Conservation (phyloP, 2,888 invertebrate species). For the Bembecia ichneumoniformis region DNA sequence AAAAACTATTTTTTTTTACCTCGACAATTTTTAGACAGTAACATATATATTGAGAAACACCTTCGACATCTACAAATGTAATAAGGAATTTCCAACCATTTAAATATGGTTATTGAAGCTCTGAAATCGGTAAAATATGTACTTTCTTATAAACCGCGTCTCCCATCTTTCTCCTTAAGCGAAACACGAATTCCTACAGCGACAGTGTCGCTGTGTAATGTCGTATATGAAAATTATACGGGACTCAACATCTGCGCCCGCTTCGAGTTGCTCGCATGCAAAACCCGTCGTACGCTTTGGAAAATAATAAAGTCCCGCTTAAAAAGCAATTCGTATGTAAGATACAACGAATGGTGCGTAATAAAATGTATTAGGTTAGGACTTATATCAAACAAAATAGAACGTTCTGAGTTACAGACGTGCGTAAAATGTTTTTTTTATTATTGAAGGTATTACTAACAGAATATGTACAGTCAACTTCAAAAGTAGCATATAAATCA, state of each 20-base stretch:
- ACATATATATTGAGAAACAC: no score
- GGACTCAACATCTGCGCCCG: conserved; percentile 43
- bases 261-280: neutral
- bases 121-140: no score
- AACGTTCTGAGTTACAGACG: conserved; percentile 13
- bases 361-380: conserved; percentile 64
- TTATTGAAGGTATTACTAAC: no score
- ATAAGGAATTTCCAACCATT: no score
- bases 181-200: conserved; percentile 46
- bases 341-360: conserved; percentile 61
- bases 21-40: no score
- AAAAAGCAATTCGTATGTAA: conserved; percentile 68
- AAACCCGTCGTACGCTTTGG: conserved; percentile 39
- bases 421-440: neutral
- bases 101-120: no score
- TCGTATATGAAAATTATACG: conserved; percentile 58
- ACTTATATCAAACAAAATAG: conserved; percentile 42
- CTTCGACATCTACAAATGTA: no score
- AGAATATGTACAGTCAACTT: no score
- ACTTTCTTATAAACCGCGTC: neutral
- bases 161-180: conserved; percentile 13
- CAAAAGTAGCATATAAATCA: no score
- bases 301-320: conserved; percentile 66
- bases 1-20: no score
- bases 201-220: conserved; percentile 31